Evolutionary conservation across 2,113 vertebrate species (phyloP), one percentile per base, ranked within the genome.

Genomic region (Anoura caudifer): DNA sequence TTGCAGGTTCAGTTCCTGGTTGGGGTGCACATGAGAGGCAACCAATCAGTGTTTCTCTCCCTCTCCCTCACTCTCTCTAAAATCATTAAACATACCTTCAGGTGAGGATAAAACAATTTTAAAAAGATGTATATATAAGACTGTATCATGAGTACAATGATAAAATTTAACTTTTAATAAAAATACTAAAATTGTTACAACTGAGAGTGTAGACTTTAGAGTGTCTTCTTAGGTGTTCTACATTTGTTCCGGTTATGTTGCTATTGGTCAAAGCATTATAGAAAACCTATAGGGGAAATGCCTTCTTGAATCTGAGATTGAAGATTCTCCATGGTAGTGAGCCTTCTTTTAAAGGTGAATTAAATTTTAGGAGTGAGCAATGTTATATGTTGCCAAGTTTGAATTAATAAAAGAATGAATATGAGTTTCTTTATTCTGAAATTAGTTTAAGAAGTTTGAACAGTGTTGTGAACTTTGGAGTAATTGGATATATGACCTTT

Each of bases 101-200:
- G 59, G 59, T 61, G 59, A 28, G 26, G 59, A 61, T 61, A 61
- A 31, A 61, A 61, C 4, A 31, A 12, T 12, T 12, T 61, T 31
- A 13, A 61, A 61, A 61, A 31, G 15, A 43, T 36, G 61, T 69
- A 5, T 69, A 45, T 89, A 33, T 76, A 24, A 77, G 72, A 90
- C 24, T 67, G 17, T 12, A 19, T 83, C 9, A 28, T 84, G 26
- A 24, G 16, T 54, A 11, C 28, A 72, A 20, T 73, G 77, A 52
- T 79, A 65, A 81, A 76, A 81, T 81, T 90, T 90, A 87, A 50
- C 56, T 67, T 83, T 38, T 87, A 86, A 73, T 94, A 47, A 56
- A 91, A 94, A 26, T 43, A 38, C 36, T 76, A 4, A 50, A 77
- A 59, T 84, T 84, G 22, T 83, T 67, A 41, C 1, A 45, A 1